phyloP scores from a whole-genome alignment of 2,888 invertebrate species.

The Nesidiocoris tenuis region DNA sequence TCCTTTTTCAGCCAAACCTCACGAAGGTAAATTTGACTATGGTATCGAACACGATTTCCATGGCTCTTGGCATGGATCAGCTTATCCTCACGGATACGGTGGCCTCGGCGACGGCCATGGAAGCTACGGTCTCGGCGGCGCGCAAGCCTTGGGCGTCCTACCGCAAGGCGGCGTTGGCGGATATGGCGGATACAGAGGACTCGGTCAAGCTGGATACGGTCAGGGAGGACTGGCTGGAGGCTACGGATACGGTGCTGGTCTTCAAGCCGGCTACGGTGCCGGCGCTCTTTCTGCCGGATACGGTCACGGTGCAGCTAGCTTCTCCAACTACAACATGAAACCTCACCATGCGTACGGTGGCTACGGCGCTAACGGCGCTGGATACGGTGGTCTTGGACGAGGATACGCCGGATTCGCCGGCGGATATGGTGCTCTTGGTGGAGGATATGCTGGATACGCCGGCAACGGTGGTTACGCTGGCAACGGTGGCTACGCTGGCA shows the following conservation, averaged over 20 bases:
- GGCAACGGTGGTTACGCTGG: not conserved
- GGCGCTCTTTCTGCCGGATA: constrained; percentile 43
- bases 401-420: constrained; percentile 4
- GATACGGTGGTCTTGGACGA: constrained; percentile 4
- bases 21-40: constrained; percentile 44
- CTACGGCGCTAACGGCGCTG: constrained; percentile 3
- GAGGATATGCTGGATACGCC: constrained; percentile 17
- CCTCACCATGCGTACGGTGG: not conserved
- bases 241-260: not conserved
- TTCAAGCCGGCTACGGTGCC: constrained; percentile 34
- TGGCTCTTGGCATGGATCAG: constrained; percentile 45
- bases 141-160: constrained; percentile 44
- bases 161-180: constrained; percentile 42
- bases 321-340: constrained; percentile 34
- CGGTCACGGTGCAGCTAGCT: constrained; percentile 45
- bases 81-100: constrained; percentile 47
- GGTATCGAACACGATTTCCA: constrained; percentile 46
- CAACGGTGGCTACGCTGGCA: constrained; percentile 11
- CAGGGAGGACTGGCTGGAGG: not conserved
- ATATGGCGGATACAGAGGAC: constrained; percentile 22
- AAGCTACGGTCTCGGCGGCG: constrained; percentile 43
- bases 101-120: constrained; percentile 48
- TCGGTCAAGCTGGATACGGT: not conserved
- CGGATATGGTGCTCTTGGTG: constrained; percentile 1
- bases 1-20: constrained; percentile 43